Evolutionary conservation across 2,888 invertebrate species (phyloP).

Genomic region (Orthonevra nobilis): DNA sequence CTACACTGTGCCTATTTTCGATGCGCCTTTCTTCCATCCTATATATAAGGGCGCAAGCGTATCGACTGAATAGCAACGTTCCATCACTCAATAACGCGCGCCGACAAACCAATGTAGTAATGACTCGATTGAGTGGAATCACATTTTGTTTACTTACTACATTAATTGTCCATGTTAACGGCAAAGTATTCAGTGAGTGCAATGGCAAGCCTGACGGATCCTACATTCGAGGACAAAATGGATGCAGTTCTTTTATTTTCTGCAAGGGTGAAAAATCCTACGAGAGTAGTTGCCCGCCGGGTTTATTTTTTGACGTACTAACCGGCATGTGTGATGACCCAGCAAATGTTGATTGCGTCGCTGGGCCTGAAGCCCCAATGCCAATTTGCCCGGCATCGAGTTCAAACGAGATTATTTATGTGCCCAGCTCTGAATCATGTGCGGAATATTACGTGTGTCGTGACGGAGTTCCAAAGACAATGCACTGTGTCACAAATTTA

Average conservation of each 20-base stretch:
- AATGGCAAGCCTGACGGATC: not conserved
- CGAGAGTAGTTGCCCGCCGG: conserved; percentile 20
- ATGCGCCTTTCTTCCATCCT: not conserved
- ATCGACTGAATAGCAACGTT: not conserved
- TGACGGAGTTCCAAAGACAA: not conserved
- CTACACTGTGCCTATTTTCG: no score
- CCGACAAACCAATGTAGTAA: not conserved
- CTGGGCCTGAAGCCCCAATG: no score
- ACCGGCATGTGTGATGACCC: conserved; percentile 27
- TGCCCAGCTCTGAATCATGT: conserved; percentile 4
- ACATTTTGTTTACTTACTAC: conserved; percentile 11
- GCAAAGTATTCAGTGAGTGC: conserved; percentile 25
- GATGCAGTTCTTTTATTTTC: conserved; percentile 19
- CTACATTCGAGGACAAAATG: not conserved
- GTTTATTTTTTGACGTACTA: not conserved
- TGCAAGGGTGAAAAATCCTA: conserved; percentile 37
- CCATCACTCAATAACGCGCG: not conserved
- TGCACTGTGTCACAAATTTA: not conserved
- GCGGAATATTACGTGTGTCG: conserved; percentile 13
- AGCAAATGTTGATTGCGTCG: conserved; percentile 27
- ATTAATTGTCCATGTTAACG: not conserved
- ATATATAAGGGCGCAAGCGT: conserved; percentile 1
- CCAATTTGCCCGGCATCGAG: not conserved
- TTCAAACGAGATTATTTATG: not conserved
- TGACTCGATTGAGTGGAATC: conserved; percentile 10